phyloP scores from a whole-genome alignment of 1,140 invertebrate species.

The Copidosoma floridanum region DNA sequence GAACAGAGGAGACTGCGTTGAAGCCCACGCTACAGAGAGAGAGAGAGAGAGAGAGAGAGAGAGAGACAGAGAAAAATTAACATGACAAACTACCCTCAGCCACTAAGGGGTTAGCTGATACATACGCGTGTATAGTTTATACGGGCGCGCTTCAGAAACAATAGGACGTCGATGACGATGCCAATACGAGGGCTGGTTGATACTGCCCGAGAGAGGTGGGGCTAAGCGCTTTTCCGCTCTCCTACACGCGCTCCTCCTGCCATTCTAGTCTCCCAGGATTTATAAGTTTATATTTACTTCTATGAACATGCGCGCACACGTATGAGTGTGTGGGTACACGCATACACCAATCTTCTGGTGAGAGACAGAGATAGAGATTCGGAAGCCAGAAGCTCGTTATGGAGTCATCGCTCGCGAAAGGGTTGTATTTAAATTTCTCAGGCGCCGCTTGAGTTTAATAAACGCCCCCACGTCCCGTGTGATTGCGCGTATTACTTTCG shows the following conservation, averaged over 20 bases:
- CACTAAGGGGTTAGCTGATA: conserved; percentile 48
- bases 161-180: conserved; percentile 43
- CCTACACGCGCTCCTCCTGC: neutral
- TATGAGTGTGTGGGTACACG: neutral
- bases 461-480: conserved; percentile 17
- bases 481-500: conserved; percentile 14
- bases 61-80: conserved; percentile 47
- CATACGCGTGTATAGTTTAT: conserved; percentile 50
- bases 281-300: conserved; percentile 20
- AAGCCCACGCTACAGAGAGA: conserved; percentile 44
- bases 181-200: neutral
- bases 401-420: conserved; percentile 15
- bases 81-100: conserved; percentile 59
- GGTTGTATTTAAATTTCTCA: conserved; percentile 22
- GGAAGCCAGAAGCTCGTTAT: conserved; percentile 1
- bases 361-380: neutral
- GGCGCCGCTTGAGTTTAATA: conserved; percentile 9
- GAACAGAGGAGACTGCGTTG: conserved; percentile 49
- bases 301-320: neutral
- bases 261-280: no score
- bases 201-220: conserved; percentile 19
- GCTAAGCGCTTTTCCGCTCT: conserved; percentile 15
- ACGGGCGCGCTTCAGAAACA: conserved; percentile 56
- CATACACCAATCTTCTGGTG: no score
- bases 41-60: conserved; percentile 5